These are phyloP conservation scores for Drosophila phalerata DNA, from an alignment of 2,888 invertebrate genomes.

Conservation along the genomic window DNA sequence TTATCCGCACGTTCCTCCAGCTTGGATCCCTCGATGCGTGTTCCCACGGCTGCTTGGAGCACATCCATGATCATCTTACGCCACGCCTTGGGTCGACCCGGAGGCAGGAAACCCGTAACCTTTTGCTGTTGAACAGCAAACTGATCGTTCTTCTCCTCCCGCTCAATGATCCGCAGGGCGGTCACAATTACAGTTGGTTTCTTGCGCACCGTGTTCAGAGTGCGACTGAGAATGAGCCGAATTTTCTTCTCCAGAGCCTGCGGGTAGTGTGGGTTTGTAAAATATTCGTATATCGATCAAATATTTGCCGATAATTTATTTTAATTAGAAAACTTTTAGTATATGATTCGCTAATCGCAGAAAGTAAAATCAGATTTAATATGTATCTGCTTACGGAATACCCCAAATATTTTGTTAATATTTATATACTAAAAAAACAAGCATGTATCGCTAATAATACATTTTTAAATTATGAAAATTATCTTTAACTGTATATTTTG, in stretches of 20 bases:
- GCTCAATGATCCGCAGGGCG: conserved; percentile 96
- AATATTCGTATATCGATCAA: no score
- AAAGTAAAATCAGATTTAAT: no score
- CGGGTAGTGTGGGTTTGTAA: conserved; percentile 85
- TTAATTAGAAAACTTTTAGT: no score
- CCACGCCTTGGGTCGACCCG: conserved; percentile 97
- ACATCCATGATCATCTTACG: conserved; percentile 94
- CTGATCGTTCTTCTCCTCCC: conserved; percentile 97
- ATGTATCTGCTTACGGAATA: no score
- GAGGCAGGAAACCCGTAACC: conserved; percentile 94
- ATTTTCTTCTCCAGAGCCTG: conserved; percentile 96
- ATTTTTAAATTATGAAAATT: no score
- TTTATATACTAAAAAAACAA: no score
- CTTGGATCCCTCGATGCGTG: conserved; percentile 97
- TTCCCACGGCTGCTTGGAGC: conserved; percentile 91
- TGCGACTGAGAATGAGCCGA: conserved; percentile 94
- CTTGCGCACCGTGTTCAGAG: conserved; percentile 96
- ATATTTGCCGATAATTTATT: no score
- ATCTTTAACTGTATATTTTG: no score
- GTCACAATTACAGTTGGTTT: conserved; percentile 98
- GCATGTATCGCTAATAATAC: no score
- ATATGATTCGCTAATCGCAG: no score
- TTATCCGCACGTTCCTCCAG: conserved; percentile 95
- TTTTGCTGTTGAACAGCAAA: conserved; percentile 90
- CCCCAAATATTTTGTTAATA: no score